Base-by-base conservation (phyloP, 37 sponge, comb jelly and placozoan species). In the Beroe forskalii region DNA sequence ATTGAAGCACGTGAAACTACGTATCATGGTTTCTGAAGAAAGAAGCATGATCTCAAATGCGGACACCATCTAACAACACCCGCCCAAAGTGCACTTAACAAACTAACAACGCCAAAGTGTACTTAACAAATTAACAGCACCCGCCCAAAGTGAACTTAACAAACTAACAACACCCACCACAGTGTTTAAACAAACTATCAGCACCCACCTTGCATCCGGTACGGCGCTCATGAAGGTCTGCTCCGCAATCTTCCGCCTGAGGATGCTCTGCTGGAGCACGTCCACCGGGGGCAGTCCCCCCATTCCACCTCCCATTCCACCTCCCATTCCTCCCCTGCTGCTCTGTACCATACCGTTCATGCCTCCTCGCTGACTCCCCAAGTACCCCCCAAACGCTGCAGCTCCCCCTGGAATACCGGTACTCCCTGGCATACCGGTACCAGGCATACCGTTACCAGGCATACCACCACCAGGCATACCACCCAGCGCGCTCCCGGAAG, bases 241-340 rank as follows among this genome's bases (percentile, higher is more conserved):
- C 30, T 80, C 86, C 3, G 55, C 55, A 1, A 80, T 23, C 86
- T 80, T 80, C 48, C 86, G 40, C 55, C 86, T 80, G 48, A 80
- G 44, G 24, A 80, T 35, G 40, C 86, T 80, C 86, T 80, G 86
- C 55, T 80, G 86, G 1, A 80, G 55, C 48, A 80, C 55, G 25
- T 80, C 86, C 44, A 37, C 86, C 3, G 86, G 86, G 1, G 35
- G 86, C 72, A 69, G 27, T 69, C 72, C 72, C 12, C 19, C 38
- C 72, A 69, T 69, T n/a, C 66, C 66, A n/a, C 66, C n/a, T 3
- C 2, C 12, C 38, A 72, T 39, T 1, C 75, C 39, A 66, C 67
- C 67, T 55, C 60, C 60, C 28, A 3, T 20, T 30, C 66, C 66
- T 69, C 38, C 72, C 12, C 55, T 48, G 55, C 55, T 48, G 12